Evolutionary conservation across 1,140 invertebrate species (phyloP).

Genomic region (Drosophila pachea): DNA sequence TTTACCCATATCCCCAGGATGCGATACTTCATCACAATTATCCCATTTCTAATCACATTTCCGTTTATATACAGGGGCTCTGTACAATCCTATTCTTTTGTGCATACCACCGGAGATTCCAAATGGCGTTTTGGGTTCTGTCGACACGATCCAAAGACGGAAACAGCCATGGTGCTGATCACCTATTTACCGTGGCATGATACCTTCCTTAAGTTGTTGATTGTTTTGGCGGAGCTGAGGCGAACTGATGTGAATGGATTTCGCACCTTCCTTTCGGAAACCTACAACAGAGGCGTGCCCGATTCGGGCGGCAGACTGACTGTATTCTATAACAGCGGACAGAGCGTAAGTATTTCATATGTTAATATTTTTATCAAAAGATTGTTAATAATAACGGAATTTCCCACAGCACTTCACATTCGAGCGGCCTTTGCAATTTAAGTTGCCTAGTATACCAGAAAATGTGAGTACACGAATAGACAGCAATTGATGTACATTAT

Average conservation of each 20-base stretch:
- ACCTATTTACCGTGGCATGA: constrained; percentile 97
- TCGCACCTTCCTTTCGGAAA: constrained; percentile 83
- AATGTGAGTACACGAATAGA: constrained; percentile 86
- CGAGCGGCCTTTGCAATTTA: constrained; percentile 87
- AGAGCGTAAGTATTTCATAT: constrained; percentile 79
- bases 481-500: not conserved
- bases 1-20: not conserved
- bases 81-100: constrained; percentile 88
- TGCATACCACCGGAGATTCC: constrained; percentile 93
- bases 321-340: constrained; percentile 81
- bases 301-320: constrained; percentile 80
- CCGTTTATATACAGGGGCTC: constrained; percentile 49
- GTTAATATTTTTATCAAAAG: not conserved
- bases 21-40: not conserved
- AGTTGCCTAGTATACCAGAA: constrained; percentile 94
- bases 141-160: constrained; percentile 90
- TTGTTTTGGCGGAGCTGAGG: constrained; percentile 60
- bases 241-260: constrained; percentile 68
- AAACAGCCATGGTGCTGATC: constrained; percentile 87
- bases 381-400: constrained; percentile 46
- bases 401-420: constrained; percentile 86
- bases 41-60: not conserved
- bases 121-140: constrained; percentile 98
- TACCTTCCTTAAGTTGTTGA: constrained; percentile 91
- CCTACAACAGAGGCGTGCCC: constrained; percentile 84